Percentiles rank a stretch among this genome's conserved stretches.
Evolutionary conservation across 2,888 invertebrate species (phyloP).

Genomic region (Smittia aterrima): DNA sequence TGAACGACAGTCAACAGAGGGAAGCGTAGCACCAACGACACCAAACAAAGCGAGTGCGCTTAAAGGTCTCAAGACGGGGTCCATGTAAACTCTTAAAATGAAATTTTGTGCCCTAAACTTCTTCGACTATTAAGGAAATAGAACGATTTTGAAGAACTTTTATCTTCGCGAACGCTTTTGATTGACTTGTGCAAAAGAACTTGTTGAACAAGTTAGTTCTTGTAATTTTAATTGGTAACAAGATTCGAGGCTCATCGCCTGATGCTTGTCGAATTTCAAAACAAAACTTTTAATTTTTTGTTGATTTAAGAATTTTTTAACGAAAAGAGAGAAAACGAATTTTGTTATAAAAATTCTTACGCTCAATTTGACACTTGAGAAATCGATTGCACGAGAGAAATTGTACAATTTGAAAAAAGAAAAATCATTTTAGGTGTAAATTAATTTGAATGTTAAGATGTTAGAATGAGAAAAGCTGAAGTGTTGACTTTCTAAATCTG

Average conservation of each 20-base stretch:
- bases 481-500: background rate
- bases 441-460: slow-evolving; percentile 18
- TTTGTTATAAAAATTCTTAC: slow-evolving; percentile 22
- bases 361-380: background rate
- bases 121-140: background rate
- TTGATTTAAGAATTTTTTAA: background rate
- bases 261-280: slow-evolving; percentile 30
- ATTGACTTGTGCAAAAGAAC: background rate
- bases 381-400: background rate
- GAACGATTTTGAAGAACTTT: background rate
- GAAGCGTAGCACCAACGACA: background rate
- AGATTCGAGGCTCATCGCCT: background rate
- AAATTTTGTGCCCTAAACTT: background rate
- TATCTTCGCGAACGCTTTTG: background rate
- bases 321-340: slow-evolving; percentile 4
- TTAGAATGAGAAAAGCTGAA: slow-evolving; percentile 3
- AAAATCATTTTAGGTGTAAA: slow-evolving; percentile 23
- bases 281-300: slow-evolving; percentile 21
- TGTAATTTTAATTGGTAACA: slow-evolving; percentile 5
- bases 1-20: slow-evolving; percentile 3
- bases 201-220: background rate
- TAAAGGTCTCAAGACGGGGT: slow-evolving; percentile 53
- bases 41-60: slow-evolving; percentile 43
- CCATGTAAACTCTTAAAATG: slow-evolving; percentile 49
- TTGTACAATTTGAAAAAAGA: background rate